Conservation (phyloP, 2,113 vertebrate genomes). For the Pandion haliaetus region DNA sequence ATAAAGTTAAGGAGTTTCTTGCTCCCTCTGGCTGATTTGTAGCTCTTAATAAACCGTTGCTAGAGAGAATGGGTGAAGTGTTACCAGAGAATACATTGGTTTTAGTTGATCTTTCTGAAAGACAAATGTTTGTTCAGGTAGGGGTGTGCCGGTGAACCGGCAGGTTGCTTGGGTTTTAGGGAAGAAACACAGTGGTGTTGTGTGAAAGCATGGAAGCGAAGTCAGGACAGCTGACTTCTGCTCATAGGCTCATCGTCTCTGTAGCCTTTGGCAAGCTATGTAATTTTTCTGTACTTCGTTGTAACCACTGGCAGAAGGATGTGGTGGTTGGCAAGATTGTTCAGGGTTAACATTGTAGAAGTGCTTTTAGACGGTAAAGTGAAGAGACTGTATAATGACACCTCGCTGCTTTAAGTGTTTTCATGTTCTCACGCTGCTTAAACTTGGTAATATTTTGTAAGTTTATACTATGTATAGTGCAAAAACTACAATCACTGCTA, state of each 20-base stretch:
- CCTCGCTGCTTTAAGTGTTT: background rate
- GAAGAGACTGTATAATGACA: background rate
- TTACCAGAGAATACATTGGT: background rate
- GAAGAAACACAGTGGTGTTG: background rate
- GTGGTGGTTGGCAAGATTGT: background rate
- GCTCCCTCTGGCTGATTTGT: background rate
- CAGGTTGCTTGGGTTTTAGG: background rate
- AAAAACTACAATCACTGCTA: background rate
- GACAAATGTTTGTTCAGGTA: rapidly evolving
- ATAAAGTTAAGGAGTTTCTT: background rate
- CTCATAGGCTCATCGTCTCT: background rate
- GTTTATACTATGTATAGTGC: background rate
- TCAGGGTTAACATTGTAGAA: background rate
- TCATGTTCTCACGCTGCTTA: background rate
- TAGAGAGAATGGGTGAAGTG: background rate
- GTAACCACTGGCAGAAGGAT: background rate
- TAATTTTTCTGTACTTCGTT: rapidly evolving
- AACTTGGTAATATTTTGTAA: background rate
- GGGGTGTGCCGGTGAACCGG: background rate
- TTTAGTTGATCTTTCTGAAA: background rate
- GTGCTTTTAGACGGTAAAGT: background rate
- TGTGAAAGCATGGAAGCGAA: background rate
- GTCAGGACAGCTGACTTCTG: background rate
- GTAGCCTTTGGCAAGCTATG: background rate
- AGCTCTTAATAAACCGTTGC: background rate